Percentiles rank a stretch among this genome's conserved stretches.
Conservation (phyloP, 2,888 invertebrate species). For the Antheraea assamensis region DNA sequence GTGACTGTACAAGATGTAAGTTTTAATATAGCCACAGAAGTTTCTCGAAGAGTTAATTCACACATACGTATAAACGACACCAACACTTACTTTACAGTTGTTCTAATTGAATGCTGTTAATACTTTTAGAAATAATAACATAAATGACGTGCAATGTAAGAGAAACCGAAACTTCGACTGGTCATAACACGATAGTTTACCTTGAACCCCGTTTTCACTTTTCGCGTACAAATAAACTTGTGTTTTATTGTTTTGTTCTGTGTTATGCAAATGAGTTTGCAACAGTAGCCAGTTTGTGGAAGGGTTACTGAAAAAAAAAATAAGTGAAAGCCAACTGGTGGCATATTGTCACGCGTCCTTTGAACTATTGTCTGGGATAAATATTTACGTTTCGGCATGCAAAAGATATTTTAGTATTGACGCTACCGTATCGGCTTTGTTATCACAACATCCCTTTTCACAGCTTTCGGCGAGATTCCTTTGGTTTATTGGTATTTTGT, state of each 20-base stretch:
- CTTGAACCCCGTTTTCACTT: constrained; percentile 78
- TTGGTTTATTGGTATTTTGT: constrained; percentile 48
- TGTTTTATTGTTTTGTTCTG: constrained; percentile 67
- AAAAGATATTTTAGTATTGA: constrained; percentile 71
- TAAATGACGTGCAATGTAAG: constrained; percentile 61
- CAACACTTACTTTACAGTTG: constrained; percentile 14
- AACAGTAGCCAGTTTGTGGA: constrained; percentile 73
- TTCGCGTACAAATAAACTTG: constrained; percentile 70
- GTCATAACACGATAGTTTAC: constrained; percentile 50
- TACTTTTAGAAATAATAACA: constrained; percentile 23
- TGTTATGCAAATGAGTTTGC: constrained; percentile 76
- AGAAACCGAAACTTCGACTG: constrained; percentile 70
- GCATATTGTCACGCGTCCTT: constrained; percentile 75
- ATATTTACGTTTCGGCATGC: constrained; percentile 78
- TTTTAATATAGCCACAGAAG: background rate
- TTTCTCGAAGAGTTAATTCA: background rate
- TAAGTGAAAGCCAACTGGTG: constrained; percentile 78
- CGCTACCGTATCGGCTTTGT: constrained; percentile 74
- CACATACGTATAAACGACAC: background rate
- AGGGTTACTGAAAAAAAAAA: constrained; percentile 70
- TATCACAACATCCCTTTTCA: constrained; percentile 75
- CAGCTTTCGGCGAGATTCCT: constrained; percentile 57
- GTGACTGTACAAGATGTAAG: background rate
- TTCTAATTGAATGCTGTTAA: constrained; percentile 6
- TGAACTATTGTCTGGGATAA: constrained; percentile 65